Evolutionary conservation across 2,797 vertebrate species (phyloP).

Genomic region (Microctenopoma stevenorrisi): DNA sequence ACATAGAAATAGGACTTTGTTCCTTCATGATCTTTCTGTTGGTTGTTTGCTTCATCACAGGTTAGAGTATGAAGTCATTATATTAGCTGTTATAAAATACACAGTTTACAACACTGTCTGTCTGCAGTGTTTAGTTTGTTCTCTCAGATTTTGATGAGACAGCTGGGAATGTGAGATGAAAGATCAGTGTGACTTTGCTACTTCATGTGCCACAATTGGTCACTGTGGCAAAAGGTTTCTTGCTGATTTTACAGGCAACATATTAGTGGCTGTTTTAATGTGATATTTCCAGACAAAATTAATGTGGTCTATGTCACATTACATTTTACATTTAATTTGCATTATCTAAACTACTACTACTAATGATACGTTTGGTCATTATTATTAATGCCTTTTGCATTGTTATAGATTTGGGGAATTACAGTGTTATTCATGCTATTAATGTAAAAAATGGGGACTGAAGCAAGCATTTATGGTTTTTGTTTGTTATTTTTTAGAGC

Average conservation of each 20-base stretch:
- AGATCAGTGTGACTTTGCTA: conserved; percentile 21
- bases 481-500: no score
- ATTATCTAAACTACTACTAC: not conserved
- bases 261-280: not conserved
- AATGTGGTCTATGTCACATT: no score
- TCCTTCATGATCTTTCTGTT: not conserved
- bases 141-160: conserved; percentile 4
- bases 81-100: not conserved
- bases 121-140: not conserved
- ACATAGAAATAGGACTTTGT: not conserved
- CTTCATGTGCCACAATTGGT: conserved; percentile 9
- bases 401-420: not conserved
- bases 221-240: conserved; percentile 22
- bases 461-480: no score
- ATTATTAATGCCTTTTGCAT: not conserved
- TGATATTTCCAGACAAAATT: no score
- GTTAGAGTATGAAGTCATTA: not conserved
- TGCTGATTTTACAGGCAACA: not conserved
- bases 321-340: no score
- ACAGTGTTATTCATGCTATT: not conserved
- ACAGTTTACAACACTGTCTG: not conserved
- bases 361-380: not conserved
- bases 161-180: conserved; percentile 28
- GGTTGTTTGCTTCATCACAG: not conserved
- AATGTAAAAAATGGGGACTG: no score